A percentile compares a stretch with the other conserved stretches of the same genome.
Conservation (phyloP, 1,140 invertebrate species). For the Drosophila jambulina region DNA sequence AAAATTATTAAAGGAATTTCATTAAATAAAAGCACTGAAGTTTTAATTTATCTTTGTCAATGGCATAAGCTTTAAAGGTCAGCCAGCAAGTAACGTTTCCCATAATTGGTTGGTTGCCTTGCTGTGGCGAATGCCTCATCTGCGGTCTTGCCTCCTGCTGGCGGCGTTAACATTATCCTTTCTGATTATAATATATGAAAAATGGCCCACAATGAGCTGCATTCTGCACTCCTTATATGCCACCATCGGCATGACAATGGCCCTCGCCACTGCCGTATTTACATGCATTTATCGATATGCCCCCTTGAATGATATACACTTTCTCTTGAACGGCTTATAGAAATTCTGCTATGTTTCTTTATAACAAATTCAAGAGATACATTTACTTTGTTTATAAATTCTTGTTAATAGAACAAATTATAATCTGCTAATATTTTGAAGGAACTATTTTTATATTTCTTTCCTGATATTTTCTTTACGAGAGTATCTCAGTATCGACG, state of each 20-base stretch:
- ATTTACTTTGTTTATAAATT: too few species aligned
- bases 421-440: background rate
- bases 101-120: conserved; percentile 25
- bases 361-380: too few species aligned
- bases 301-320: conserved; percentile 9
- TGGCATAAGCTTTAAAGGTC: conserved; percentile 22
- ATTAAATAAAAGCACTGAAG: background rate
- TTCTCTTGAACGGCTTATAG: background rate
- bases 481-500: background rate
- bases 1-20: background rate
- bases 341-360: too few species aligned
- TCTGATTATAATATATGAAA: conserved; percentile 76
- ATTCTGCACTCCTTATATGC: conserved; percentile 9
- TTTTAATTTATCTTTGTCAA: background rate
- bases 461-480: background rate
- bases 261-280: conserved; percentile 51
- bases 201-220: conserved; percentile 56
- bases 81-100: conserved; percentile 1
- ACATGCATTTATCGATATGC: conserved; percentile 72
- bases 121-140: conserved; percentile 10
- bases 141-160: conserved; percentile 35
- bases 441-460: too few species aligned
- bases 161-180: conserved; percentile 72
- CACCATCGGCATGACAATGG: conserved; percentile 37
- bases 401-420: fast-evolving